phyloP scores from a whole-genome alignment of 2,113 vertebrate species.

The Coturnix japonica region DNA sequence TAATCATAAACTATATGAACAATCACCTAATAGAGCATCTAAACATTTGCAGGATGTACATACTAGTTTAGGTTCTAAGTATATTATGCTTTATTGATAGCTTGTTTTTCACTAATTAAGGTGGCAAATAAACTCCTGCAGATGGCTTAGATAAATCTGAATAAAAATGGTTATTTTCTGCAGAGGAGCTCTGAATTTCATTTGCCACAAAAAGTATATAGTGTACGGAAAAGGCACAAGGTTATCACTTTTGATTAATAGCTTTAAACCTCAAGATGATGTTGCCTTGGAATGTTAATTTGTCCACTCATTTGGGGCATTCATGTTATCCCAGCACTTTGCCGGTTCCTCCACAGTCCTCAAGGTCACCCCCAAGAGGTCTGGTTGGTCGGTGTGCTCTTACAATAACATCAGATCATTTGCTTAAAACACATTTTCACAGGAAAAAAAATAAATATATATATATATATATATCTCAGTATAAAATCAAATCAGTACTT shows the following conservation, averaged over 20 bases:
- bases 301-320: background rate
- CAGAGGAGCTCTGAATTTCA: background rate
- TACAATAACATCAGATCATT: background rate
- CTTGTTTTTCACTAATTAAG: background rate
- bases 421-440: background rate
- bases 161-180: background rate
- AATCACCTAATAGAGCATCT: background rate
- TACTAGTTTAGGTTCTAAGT: background rate
- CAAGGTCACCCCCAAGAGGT: too few relatives aligned
- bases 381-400: background rate
- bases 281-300: background rate
- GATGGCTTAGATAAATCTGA: background rate
- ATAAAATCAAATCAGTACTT: background rate
- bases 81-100: background rate
- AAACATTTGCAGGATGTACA: background rate
- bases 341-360: background rate
- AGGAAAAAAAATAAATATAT: background rate
- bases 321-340: background rate
- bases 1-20: background rate
- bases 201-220: background rate
- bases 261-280: background rate
- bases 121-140: constrained; percentile 3
- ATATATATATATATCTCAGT: background rate
- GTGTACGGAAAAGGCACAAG: background rate
- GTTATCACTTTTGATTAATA: constrained; percentile 2